These are phyloP conservation scores for Rostratula benghalensis DNA, from an alignment of 2,113 vertebrate species.

Conservation along the genomic window DNA sequence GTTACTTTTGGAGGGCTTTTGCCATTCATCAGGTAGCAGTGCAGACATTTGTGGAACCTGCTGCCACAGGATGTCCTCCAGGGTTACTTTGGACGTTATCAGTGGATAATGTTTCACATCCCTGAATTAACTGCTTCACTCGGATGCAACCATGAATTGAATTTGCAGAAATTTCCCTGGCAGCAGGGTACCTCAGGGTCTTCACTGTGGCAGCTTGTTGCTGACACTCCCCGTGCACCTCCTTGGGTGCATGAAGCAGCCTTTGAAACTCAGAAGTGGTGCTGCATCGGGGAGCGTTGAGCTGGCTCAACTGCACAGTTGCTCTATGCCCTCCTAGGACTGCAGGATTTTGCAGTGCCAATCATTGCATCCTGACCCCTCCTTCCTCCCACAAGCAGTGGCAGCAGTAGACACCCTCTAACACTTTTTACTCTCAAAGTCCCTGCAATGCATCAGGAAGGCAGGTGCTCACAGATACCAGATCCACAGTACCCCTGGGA, in stretches of 20 bases:
- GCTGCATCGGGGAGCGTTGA: background rate
- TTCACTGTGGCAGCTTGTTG: background rate
- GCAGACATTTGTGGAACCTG: background rate
- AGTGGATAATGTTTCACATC: background rate
- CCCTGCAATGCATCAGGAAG: constrained; percentile 64
- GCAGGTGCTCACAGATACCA: constrained; percentile 50
- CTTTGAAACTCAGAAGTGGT: background rate
- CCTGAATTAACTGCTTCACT: background rate
- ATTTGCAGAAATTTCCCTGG: background rate
- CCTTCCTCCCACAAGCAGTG: background rate
- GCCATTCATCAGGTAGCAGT: background rate
- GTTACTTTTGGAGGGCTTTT: background rate
- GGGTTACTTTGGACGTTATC: background rate
- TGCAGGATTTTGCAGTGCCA: constrained; percentile 36
- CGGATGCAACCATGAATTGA: background rate
- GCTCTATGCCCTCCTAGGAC: background rate
- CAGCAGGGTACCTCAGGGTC: background rate
- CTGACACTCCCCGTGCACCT: background rate
- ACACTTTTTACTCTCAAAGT: background rate
- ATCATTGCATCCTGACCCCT: background rate
- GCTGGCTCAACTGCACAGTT: background rate
- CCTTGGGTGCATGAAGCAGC: background rate
- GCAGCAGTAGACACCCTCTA: background rate
- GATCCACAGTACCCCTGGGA: constrained; percentile 26
- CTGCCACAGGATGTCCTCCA: background rate